A percentile compares a stretch with the other conserved stretches of the same genome.
Conservation (phyloP, 2,888 invertebrate genomes). For the Leucophora obtusa region DNA sequence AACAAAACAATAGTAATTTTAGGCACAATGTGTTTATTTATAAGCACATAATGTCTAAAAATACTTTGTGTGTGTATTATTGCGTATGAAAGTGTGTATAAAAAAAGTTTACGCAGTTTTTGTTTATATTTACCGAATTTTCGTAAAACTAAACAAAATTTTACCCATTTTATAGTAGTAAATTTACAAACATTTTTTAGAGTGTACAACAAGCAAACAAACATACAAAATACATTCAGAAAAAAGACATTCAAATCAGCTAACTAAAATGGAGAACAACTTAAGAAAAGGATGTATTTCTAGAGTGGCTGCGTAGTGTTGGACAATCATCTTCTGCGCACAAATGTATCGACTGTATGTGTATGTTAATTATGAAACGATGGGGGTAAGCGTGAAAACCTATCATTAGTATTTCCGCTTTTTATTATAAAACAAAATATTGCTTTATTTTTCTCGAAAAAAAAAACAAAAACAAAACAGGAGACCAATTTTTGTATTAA, state of each 20-base stretch:
- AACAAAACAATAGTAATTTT: too few relatives aligned
- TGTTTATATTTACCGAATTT: too few relatives aligned
- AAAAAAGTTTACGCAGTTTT: too few relatives aligned
- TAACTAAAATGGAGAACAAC: background rate
- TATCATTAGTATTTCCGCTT: conserved; percentile 79
- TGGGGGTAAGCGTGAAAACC: conserved; percentile 70
- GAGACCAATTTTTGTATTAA: conserved; percentile 56
- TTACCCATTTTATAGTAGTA: too few relatives aligned
- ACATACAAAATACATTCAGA: conserved; percentile 43
- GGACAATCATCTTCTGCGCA: conserved; percentile 28
- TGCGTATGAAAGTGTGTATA: too few relatives aligned
- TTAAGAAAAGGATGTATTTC: background rate
- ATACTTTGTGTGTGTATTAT: too few relatives aligned
- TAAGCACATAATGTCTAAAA: too few relatives aligned
- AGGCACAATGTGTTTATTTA: too few relatives aligned
- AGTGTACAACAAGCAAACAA: conserved; percentile 24
- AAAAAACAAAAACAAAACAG: background rate
- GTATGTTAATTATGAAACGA: conserved; percentile 58
- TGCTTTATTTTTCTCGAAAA: conserved; percentile 23
- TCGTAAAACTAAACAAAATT: too few relatives aligned
- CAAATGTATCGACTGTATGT: conserved; percentile 32
- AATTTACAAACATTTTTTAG: too few relatives aligned
- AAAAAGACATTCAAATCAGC: conserved; percentile 62
- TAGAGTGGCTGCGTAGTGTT: conserved; percentile 1
- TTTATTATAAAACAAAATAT: conserved; percentile 72